Conservation (phyloP, 2,888 invertebrate genomes). For the Marronus borbonicus region DNA sequence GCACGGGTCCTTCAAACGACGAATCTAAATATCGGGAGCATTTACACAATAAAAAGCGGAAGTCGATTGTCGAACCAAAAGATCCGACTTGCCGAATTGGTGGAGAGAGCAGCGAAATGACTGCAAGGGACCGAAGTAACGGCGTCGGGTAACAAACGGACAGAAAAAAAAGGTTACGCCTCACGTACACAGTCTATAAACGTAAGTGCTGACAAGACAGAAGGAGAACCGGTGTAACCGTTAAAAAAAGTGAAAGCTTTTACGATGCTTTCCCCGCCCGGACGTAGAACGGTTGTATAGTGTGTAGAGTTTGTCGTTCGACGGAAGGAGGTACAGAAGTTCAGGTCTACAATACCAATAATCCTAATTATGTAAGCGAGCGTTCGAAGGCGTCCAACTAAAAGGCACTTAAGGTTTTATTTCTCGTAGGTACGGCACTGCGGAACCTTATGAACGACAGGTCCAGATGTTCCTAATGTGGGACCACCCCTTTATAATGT, state of each 20-base stretch:
- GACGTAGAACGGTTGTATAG: constrained; percentile 32
- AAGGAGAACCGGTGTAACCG: constrained; percentile 57
- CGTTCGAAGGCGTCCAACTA: constrained; percentile 60
- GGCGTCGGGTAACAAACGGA: constrained; percentile 49
- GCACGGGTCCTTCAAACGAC: constrained; percentile 18
- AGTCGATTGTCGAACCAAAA: constrained; percentile 38
- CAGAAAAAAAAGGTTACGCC: constrained; percentile 53
- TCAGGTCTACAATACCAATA: constrained; percentile 60
- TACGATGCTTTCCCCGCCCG: constrained; percentile 54
- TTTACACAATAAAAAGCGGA: constrained; percentile 45
- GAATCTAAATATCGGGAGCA: constrained; percentile 45
- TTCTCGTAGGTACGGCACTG: constrained; percentile 56
- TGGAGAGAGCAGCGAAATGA: constrained; percentile 30
- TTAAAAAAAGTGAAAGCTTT: constrained; percentile 61
- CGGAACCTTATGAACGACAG: constrained; percentile 60
- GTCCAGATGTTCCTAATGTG: constrained; percentile 60
- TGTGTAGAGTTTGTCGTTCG: constrained; percentile 27
- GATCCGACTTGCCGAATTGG: constrained; percentile 38
- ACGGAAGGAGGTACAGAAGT: constrained; percentile 52
- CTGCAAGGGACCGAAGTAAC: constrained; percentile 29
- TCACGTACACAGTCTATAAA: constrained; percentile 59
- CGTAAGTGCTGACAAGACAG: constrained; percentile 61
- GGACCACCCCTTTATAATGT: constrained; percentile 38
- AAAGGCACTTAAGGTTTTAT: constrained; percentile 61
- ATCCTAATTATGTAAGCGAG: constrained; percentile 62